A percentile compares a stretch with the other conserved stretches of the same genome.
Evolutionary conservation across 2,888 invertebrate genomes (phyloP).

Genomic region (Operophtera brumata): DNA sequence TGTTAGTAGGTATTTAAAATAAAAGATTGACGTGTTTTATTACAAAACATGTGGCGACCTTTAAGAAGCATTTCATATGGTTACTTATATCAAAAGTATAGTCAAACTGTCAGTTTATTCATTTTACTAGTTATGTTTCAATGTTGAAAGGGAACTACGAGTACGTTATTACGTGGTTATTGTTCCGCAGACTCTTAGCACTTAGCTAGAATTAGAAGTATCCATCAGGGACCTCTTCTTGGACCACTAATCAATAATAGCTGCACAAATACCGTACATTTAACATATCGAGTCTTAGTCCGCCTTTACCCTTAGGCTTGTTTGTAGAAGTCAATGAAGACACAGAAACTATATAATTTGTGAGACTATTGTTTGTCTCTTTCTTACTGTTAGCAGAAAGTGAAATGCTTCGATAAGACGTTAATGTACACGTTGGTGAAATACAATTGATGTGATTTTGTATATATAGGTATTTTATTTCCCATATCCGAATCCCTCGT

Average conservation of each 20-base stretch:
- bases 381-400: conserved; percentile 73
- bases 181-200: neutral
- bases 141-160: neutral
- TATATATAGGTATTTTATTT: conserved; percentile 65
- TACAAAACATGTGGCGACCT: neutral
- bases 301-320: conserved; percentile 76
- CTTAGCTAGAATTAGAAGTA: neutral
- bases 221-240: conserved; percentile 20
- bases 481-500: conserved; percentile 8
- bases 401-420: conserved; percentile 77
- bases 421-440: conserved; percentile 80
- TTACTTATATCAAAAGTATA: neutral
- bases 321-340: conserved; percentile 60
- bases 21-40: neutral
- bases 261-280: conserved; percentile 44
- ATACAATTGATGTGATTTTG: conserved; percentile 81
- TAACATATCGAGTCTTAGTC: conserved; percentile 65
- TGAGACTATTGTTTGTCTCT: conserved; percentile 60
- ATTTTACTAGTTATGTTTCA: neutral
- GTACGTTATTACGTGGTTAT: neutral
- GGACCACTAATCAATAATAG: conserved; percentile 25
- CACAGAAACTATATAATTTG: conserved; percentile 59
- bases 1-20: conserved; percentile 15
- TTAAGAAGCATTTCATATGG: conserved; percentile 23
- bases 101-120: neutral